Base-by-base conservation (phyloP, 1,140 invertebrate species). In the Drosophila hydei region DNA sequence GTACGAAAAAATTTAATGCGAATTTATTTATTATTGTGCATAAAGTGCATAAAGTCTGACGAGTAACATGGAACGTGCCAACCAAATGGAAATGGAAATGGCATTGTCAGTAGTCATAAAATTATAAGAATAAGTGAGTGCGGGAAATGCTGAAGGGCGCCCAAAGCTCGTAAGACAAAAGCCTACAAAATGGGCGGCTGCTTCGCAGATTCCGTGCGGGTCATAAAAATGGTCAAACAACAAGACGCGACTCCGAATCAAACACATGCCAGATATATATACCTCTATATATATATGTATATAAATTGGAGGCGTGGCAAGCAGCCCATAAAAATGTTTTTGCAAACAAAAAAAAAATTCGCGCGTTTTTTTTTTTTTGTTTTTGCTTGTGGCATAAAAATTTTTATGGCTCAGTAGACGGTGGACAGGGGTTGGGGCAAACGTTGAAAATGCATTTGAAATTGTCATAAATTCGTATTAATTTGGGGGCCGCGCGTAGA, bases 381-480 rank as follows among this genome's bases (percentile, higher is more conserved):
- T 48, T 63, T 52, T 54, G 21, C 3, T 40, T 55, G 11, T 38
- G 52, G 60, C 63, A 76, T 76, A 72, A 76, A 75, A 38, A 68
- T 67, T 68, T 75, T 76, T 76, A 76, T 62, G 70, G 40, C 60
- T 16, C 14, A 14, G 36, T 14, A 5, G 36, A n/a, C 1, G 36
- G 3, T 14, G 11, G 42, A n/a, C n/a, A 8, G 25, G 25, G 36
- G 12, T 3, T 1, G 38, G 25, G 11, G 3, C 4, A 50, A 14
- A 71, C 60, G 60, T 51, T 68, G 55, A 61, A 76, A 76, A 76
- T 76, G 73, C 73, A 76, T 76, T 76, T 73, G 68, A 76, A 76
- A 76, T 73, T 76, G 73, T 76, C 73, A 76, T 76, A 76, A 76
- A 76, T 76, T 76, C 73, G 70, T 76, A 76, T 76, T 76, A 73